Evolutionary conservation across 2,113 vertebrate species (phyloP), one percentile per base, ranked within the genome.

Genomic region (Laticauda colubrina): DNA sequence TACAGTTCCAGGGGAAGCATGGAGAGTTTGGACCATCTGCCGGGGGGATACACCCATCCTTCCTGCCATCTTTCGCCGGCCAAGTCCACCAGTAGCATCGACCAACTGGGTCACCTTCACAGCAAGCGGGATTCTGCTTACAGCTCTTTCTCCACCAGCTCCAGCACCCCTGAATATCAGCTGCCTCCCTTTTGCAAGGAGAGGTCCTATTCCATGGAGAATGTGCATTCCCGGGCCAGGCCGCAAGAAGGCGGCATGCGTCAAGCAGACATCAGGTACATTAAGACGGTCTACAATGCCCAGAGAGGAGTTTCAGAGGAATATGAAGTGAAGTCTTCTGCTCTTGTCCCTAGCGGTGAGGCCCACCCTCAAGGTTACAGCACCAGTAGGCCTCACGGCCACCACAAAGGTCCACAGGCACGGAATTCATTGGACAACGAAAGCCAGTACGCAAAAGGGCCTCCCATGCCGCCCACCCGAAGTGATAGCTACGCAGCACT

Each of bases 81-180:
- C 96, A 99, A 99, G 96, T 99, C 99, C 26, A 99, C 98, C 90
- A 98, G 98, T 96, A 99, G 99, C 97, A 99, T 99, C 3, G 99
- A 99, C 95, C 99, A 98, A 96, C 97, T 98, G 14, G 93, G 97
- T 92, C 98, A 99, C 95, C 97, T 99, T 75, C 98, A 99, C 97
- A 99, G 97, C 98, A 99, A 99, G 96, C 98, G 99, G 61, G 99
- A 99, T 96, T 99, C 99, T 0, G 99, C 99, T 3, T 99, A 99
- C 94, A 99, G 98, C 94, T 99, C 99, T 91, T 99, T 99, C 96
- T 99, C 99, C 93, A 99, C 99, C 94, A 99, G 98, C 93, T 99
- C 98, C 21, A 99, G 99, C 95, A 98, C 98, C 93, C 98, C 99
- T 0, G 99, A 99, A 94, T 99, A 98, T 91, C 98, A 98, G 0